Evolutionary conservation across 2,797 vertebrate genomes (phyloP).

Genomic region (Antrozous pallidus): DNA sequence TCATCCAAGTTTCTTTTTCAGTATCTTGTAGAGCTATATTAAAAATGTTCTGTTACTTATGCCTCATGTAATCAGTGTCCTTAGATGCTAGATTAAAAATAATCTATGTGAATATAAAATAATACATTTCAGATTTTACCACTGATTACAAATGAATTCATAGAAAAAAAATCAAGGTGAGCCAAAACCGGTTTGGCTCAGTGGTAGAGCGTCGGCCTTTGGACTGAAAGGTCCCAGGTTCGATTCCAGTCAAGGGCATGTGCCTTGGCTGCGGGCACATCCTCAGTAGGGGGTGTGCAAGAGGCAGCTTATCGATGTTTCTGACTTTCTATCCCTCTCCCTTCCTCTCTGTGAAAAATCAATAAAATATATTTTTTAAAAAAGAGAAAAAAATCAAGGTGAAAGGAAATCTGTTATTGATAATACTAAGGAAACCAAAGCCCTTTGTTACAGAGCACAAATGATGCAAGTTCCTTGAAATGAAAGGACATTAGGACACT

Average conservation of each 20-base stretch:
- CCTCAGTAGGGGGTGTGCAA: too few species aligned
- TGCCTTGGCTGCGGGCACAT: too few species aligned
- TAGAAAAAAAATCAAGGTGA: slow-evolving; percentile 10
- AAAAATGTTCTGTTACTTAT: slow-evolving; percentile 48
- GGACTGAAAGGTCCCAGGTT: too few species aligned
- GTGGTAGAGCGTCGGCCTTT: too few species aligned
- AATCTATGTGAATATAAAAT: background rate
- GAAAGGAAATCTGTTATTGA: background rate
- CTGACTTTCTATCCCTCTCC: too few species aligned
- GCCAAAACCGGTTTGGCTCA: too few species aligned
- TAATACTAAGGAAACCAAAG: slow-evolving; percentile 5
- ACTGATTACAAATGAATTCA: slow-evolving; percentile 26
- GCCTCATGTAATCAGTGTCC: background rate
- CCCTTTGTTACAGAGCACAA: background rate
- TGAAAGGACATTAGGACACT: slow-evolving; percentile 40
- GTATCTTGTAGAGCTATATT: slow-evolving; percentile 44
- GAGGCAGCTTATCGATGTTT: too few species aligned
- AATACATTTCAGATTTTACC: slow-evolving; percentile 41
- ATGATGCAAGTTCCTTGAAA: slow-evolving; percentile 51
- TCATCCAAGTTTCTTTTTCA: slow-evolving; percentile 28
- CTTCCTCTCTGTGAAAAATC: too few species aligned
- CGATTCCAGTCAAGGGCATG: too few species aligned
- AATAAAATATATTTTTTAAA: too few species aligned
- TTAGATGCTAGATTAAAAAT: background rate
- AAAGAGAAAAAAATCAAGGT: slow-evolving; percentile 20